Evolutionary conservation across 2,113 vertebrate species (phyloP), one percentile per base, ranked within the genome.

Genomic region (Platysteira castanea): DNA sequence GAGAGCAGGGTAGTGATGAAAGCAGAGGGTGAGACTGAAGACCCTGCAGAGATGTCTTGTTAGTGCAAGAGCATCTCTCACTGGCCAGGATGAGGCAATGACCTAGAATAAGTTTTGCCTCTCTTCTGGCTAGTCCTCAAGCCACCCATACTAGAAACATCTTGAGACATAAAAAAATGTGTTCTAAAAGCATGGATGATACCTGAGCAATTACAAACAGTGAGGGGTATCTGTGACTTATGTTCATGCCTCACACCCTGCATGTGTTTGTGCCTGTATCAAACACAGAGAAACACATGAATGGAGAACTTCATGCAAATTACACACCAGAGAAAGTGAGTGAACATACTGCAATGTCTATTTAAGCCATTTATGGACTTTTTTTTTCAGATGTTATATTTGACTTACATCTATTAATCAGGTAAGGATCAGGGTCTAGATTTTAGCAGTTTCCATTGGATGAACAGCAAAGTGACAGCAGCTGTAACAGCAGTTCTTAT

Each of bases 11-110:
- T 37, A 37, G 26, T 49, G 61, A 56, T 42, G 87, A 53, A 75
- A 53, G 30, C 53, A 78, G 11, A 80, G 26, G 52, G 73, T 75
- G 61, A 61, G 47, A 50, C 20, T 59, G 6, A 61, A 78, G 57
- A 20, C 46, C 60, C 41, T 60, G 56, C 69, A 78, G 2, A 2
- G 15, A 64, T 68, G 22, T 60, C 93, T 87, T 64, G 22, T 73
- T 65, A 79, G 81, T 79, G 68, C 93, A 95, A 97, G 91, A 94
- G 93, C 94, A 96, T 94, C 91, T 92, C 93, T 95, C 35, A 1
- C 90, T 94, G 95, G 87, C 54, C 90, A 90, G 90, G 80, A 64
- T 42, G 8, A 70, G 50, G 57, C 93, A 96, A 61, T 90, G 91
- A 93, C 84, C 37, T 65, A 42, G 74, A 80, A 50, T 10, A 80